These are phyloP conservation scores for Onychomys arenicola DNA, from an alignment of 2,797 vertebrate species.

Conservation along the genomic window DNA sequence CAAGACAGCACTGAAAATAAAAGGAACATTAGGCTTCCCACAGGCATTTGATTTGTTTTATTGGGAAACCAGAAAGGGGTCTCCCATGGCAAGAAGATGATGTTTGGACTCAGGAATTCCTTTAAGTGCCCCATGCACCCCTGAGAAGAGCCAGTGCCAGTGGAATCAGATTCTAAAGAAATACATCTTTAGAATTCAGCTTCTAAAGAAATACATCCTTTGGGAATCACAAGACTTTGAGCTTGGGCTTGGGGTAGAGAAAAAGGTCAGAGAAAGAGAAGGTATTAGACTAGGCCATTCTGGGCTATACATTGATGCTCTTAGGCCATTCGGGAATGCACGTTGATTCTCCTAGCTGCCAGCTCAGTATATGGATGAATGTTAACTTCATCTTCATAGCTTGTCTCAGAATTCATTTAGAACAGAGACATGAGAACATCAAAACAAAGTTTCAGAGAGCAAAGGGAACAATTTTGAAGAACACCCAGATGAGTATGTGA, in stretches of 20 bases:
- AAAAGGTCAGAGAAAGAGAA: conserved; percentile 32
- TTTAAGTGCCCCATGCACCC: conserved; percentile 3
- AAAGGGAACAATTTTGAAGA: conserved; percentile 23
- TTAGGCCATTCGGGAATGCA: not conserved
- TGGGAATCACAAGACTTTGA: conserved; percentile 54
- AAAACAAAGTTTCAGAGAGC: conserved; percentile 27
- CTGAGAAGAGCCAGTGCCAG: conserved; percentile 42
- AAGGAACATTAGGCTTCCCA: conserved; percentile 58
- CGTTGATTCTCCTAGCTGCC: not conserved
- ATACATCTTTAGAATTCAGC: not conserved
- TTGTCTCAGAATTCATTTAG: conserved; percentile 25
- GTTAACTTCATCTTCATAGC: conserved; percentile 38
- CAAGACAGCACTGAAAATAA: conserved; percentile 62
- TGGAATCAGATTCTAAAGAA: not conserved
- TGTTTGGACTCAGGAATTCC: conserved; percentile 10
- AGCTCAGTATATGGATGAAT: not conserved
- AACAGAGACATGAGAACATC: conserved; percentile 3
- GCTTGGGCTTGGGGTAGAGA: not conserved
- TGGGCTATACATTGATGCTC: not conserved
- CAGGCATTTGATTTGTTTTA: conserved; percentile 66
- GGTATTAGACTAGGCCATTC: conserved; percentile 46
- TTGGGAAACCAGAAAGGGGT: conserved; percentile 11
- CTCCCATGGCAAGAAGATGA: not conserved
- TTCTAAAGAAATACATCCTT: not conserved
- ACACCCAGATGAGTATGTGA: not conserved